Base-by-base conservation (phyloP, 1,140 invertebrate genomes). In the Trissolcus basalis region DNA sequence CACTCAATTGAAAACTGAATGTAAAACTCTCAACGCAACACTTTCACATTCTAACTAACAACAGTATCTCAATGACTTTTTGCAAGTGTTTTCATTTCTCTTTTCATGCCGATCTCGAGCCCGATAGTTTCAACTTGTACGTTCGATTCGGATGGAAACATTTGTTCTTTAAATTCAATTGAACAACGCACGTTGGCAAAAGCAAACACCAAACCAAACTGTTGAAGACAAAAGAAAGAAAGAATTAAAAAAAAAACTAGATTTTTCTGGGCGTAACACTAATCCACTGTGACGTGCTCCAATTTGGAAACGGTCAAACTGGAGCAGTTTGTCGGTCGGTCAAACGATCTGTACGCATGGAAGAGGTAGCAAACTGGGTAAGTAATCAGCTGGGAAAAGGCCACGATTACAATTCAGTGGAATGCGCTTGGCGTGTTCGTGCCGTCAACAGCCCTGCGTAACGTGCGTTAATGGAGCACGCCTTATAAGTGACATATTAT, bases 321-420 rank as follows among this genome's bases (percentile, higher is more conserved):
- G 33, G 71, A 75, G 53, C 72, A 65, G 47, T 53, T 39, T 54
- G 67, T 59, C 70, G 55, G 76, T 73, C 49, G 71, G 71, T 78
- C 50, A 69, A 59, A 60, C 47, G 67, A 55, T 64, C 73, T 65
- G 50, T 60, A 14, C 59, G 56, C 48, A 36, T 54, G 54, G 69
- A 79, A 68, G 56, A 69, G 51, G 64, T 54, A 53, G 48, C 59
- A 68, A 1, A 77, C 77, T 60, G 77, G 76, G 74, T 75, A 77
- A 70, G 73, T 83, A 80, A 85, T 82, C 81, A 80, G 67, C 63
- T 76, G 75, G 80, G 82, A 84, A 85, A 80, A 81, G 77, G 79
- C 80, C 76, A 54, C 80, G 79, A 86, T 84, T 83, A 86, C 81
- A 84, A 85, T 83, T 80, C 80, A 76, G 69, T 80, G 84, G 82